Conservation (phyloP, 2,113 vertebrate species). For the Gambusia affinis region DNA sequence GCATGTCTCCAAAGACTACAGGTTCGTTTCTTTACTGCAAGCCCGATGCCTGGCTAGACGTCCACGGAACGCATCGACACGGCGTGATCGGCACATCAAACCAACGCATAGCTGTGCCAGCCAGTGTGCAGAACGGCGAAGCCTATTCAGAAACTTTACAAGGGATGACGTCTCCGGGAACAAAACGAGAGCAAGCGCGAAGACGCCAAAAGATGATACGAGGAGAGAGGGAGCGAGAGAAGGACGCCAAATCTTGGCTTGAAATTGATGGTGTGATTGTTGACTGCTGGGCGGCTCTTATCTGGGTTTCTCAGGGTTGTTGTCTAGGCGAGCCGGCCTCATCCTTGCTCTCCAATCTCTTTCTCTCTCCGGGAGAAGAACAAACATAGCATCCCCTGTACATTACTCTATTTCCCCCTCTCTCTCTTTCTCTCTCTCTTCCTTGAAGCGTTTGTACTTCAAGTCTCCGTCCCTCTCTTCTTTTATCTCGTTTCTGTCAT, state of each 20-base stretch:
- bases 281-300: conserved; percentile 72
- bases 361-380: conserved; percentile 33
- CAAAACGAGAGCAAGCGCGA: conserved; percentile 17
- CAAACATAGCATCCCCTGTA: conserved; percentile 56
- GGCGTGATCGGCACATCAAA: neutral
- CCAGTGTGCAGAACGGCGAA: neutral
- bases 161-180: neutral
- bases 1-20: neutral
- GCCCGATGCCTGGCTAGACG: neutral
- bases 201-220: conserved; percentile 33
- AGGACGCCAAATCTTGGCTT: conserved; percentile 42
- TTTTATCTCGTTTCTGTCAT: conserved; percentile 38
- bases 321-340: conserved; percentile 47
- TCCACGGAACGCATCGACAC: neutral
- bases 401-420: conserved; percentile 10
- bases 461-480: conserved; percentile 17
- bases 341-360: conserved; percentile 42
- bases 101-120: neutral
- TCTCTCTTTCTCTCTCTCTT: neutral
- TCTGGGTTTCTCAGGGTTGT: conserved; percentile 71
- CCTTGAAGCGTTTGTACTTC: conserved; percentile 13
- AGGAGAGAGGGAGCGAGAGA: conserved; percentile 37
- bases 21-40: neutral
- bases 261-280: conserved; percentile 75
- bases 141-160: conserved; percentile 26